Conservation (phyloP, 2,113 vertebrate genomes). For the Scolopax mira region DNA sequence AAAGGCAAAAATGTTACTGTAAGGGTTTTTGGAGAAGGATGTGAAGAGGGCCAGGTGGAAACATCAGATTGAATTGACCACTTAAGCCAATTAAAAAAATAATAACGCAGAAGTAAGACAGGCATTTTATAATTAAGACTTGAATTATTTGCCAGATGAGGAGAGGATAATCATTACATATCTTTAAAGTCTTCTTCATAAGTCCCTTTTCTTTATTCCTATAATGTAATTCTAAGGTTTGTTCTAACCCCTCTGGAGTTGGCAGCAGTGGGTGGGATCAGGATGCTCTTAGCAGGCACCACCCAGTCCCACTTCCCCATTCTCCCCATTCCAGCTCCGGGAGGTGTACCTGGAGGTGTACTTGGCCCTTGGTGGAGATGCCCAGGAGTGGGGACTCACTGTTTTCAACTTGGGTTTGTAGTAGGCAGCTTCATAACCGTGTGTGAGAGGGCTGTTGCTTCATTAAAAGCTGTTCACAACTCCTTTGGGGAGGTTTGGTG, state of each 20-base stretch:
- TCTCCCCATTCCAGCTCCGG: background rate
- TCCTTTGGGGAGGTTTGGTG: background rate
- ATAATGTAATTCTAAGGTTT: background rate
- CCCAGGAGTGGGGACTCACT: background rate
- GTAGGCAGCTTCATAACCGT: background rate
- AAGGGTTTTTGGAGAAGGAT: background rate
- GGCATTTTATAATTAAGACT: background rate
- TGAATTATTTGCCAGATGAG: background rate
- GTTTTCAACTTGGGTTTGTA: background rate
- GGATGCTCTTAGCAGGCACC: background rate
- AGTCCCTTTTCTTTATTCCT: background rate
- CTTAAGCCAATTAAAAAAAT: background rate
- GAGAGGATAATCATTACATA: background rate
- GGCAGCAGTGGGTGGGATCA: background rate
- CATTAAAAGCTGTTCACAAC: background rate
- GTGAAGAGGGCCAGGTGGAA: background rate
- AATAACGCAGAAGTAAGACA: background rate
- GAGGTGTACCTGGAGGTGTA: background rate
- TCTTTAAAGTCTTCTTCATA: background rate
- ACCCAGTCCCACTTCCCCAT: background rate
- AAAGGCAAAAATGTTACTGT: background rate
- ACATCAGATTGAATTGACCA: background rate
- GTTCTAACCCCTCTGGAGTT: background rate
- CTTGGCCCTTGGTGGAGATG: background rate
- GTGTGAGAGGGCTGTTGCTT: background rate